Evolutionary conservation across 2,797 vertebrate genomes (phyloP).

Genomic region (Sebastes diaconus): DNA sequence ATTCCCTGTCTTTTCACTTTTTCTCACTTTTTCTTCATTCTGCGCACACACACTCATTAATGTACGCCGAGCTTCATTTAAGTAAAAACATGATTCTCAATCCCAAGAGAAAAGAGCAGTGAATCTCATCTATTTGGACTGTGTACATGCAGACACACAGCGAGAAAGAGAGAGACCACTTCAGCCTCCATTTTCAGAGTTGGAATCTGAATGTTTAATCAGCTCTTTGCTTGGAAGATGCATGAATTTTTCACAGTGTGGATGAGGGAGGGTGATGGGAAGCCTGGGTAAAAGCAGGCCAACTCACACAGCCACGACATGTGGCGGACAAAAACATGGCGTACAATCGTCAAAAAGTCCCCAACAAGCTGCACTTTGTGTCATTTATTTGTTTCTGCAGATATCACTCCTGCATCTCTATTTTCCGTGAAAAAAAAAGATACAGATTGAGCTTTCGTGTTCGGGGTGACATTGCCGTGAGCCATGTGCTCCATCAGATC

Average conservation of each 20-base stretch:
- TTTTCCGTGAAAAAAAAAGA: neutral
- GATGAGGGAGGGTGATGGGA: constrained; percentile 46
- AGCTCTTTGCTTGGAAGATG: constrained; percentile 69
- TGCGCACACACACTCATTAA: neutral
- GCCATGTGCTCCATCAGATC: constrained; percentile 26
- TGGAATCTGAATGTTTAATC: constrained; percentile 79
- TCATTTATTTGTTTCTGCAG: neutral
- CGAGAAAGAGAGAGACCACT: constrained; percentile 28
- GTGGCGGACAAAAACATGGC: neutral
- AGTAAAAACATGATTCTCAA: constrained; percentile 1
- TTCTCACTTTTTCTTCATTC: constrained; percentile 7
- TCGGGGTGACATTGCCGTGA: constrained; percentile 30
- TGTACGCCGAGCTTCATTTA: neutral
- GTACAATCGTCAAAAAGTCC: neutral
- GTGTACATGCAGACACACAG: constrained; percentile 3
- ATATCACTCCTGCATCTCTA: neutral
- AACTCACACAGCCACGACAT: constrained; percentile 12
- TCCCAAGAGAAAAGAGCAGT: neutral
- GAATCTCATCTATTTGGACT: neutral
- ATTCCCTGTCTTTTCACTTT: neutral
- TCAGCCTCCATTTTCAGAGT: constrained; percentile 71
- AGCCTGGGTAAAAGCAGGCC: constrained; percentile 44
- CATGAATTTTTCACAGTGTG: constrained; percentile 75
- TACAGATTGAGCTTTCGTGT: neutral
- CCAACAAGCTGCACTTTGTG: neutral